Conservation (phyloP, 2,888 invertebrate genomes). For the Drosophila eohydei region DNA sequence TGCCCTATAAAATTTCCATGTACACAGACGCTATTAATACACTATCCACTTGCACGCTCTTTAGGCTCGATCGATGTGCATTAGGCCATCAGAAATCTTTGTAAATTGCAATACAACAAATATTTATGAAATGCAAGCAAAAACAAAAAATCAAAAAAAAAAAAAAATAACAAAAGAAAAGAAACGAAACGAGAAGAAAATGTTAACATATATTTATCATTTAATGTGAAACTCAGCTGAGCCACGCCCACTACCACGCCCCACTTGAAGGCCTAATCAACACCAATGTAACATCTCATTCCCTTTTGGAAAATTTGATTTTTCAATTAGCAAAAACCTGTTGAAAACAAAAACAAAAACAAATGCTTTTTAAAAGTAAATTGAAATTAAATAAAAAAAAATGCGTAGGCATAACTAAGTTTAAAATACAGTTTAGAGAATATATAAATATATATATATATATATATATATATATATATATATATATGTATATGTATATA, state of each 20-base stretch:
- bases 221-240: constrained; percentile 12
- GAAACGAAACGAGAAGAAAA: neutral
- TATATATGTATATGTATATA: constrained; percentile 24
- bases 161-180: neutral
- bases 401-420: constrained; percentile 39
- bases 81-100: constrained; percentile 7
- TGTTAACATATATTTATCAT: constrained; percentile 3
- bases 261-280: neutral
- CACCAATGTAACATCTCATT: constrained; percentile 30
- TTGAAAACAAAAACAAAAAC: constrained; percentile 46
- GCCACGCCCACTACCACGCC: constrained; percentile 4
- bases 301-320: constrained; percentile 69
- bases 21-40: constrained; percentile 23
- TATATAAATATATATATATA: constrained; percentile 30
- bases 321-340: constrained; percentile 60
- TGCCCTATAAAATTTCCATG: neutral
- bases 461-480: constrained; percentile 31
- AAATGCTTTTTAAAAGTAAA: constrained; percentile 70
- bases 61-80: constrained; percentile 29
- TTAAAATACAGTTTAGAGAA: constrained; percentile 50
- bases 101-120: constrained; percentile 7
- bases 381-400: constrained; percentile 25
- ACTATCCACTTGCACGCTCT: constrained; percentile 18
- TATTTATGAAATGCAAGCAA: neutral
- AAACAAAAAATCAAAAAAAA: neutral